Base-by-base conservation (phyloP, 2,113 vertebrate species). In the Shinisaurus crocodilurus region DNA sequence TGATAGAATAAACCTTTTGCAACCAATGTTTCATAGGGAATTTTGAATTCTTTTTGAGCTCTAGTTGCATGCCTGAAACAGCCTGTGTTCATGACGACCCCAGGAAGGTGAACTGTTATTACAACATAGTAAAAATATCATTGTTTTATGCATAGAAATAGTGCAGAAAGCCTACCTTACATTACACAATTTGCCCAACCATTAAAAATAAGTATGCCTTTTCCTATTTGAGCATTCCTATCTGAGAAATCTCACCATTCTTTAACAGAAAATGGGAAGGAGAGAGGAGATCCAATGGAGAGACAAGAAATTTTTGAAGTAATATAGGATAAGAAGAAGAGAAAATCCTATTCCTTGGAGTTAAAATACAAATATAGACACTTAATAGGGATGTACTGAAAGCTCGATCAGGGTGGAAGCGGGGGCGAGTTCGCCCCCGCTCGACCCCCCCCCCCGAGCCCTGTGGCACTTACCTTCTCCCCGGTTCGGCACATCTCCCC, bases 111-210 rank as follows among this genome's bases (percentile, higher is more conserved):
- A 96, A 37, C 86, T 88, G 63, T 80, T 93, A 92, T 93, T 91
- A 94, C 91, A 92, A 83, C 89, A 91, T 77, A 91, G 88, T 95
- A 93, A 93, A 94, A 94, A 87, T 92, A 92, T 67, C 92, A 91
- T 89, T 94, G 77, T 91, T 95, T 95, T 95, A 94, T 92, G 92
- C 93, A 90, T 23, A 88, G 93, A 86, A 91, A 85, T 95, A 91
- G 79, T 88, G 60, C 69, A 90, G 88, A 87, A 95, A 75, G 70
- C 92, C 90, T 92, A 86, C 40, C 70, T 94, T n/a, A 69, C 1
- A 0, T 93, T 87, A 75, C 90, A 86, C 85, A 92, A 94, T 92
- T 95, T 93, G 90, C 90, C 93, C 60, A 81, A 77, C 77, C 91
- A 92, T 94, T 94, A 96, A 95, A 93, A 77, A 37, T 83, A 93